These are phyloP conservation scores for Danio tinwini DNA, from an alignment of 2,797 vertebrate species.

Conservation along the genomic window DNA sequence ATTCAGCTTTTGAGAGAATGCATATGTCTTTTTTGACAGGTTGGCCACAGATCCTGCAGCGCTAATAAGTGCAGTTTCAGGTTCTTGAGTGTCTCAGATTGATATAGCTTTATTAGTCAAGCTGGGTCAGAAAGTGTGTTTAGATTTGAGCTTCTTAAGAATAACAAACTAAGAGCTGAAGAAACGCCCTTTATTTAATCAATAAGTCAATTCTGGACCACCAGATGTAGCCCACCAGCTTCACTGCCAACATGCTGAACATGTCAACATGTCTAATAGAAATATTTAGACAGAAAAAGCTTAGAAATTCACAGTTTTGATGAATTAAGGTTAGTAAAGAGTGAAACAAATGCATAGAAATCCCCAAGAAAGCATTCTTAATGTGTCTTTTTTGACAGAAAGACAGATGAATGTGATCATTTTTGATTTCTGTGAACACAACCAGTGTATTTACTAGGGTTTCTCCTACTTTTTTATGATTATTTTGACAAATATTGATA, in stretches of 20 bases:
- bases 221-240: slow-evolving; percentile 21
- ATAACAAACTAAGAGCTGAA: slow-evolving; percentile 46
- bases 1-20: slow-evolving; percentile 66
- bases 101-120: not conserved
- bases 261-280: slow-evolving; percentile 73
- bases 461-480: no score
- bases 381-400: no score
- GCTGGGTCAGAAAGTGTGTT: not conserved
- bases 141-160: slow-evolving; percentile 29
- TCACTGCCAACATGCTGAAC: slow-evolving; percentile 61
- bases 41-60: not conserved
- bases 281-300: slow-evolving; percentile 11
- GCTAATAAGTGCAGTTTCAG: not conserved
- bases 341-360: no score
- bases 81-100: not conserved
- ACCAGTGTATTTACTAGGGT: no score
- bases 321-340: no score
- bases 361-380: no score
- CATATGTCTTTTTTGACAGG: slow-evolving; percentile 26
- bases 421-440: no score
- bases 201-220: slow-evolving; percentile 24
- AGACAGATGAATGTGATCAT: no score
- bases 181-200: slow-evolving; percentile 55
- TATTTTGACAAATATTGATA: no score
- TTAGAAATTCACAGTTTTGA: no score